Evolutionary conservation across 2,113 vertebrate species (phyloP).

Genomic region (Hippocampus barbouri): DNA sequence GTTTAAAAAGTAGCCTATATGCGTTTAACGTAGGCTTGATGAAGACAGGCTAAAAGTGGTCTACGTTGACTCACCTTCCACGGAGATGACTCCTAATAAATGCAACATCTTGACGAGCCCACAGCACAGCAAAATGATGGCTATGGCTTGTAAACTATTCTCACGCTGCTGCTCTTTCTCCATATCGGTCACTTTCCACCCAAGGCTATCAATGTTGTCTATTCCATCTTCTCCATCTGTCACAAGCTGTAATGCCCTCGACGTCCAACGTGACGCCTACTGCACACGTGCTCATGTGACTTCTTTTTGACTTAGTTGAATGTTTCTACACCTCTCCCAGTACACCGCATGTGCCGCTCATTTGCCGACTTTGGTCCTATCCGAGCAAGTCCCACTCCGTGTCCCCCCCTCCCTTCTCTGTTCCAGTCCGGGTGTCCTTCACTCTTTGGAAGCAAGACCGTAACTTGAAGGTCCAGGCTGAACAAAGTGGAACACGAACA

Average conservation of each 20-base stretch:
- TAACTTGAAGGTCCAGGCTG: conserved; percentile 22
- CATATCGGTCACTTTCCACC: conserved; percentile 28
- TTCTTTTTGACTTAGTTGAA: not conserved
- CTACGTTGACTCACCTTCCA: conserved; percentile 80
- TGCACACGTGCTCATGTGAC: too few relatives aligned
- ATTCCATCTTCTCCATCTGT: not conserved
- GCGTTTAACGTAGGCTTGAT: not conserved
- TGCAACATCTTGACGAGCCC: conserved; percentile 87
- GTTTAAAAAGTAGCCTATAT: not conserved
- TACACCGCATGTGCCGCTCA: conserved; percentile 33
- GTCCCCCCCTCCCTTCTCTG: not conserved
- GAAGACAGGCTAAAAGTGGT: not conserved
- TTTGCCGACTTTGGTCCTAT: conserved; percentile 43
- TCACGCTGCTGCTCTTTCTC: conserved; percentile 74
- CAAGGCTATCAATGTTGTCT: not conserved
- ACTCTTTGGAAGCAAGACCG: conserved; percentile 26
- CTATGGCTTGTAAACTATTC: conserved; percentile 80
- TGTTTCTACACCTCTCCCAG: conserved; percentile 3
- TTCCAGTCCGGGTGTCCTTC: conserved; percentile 48
- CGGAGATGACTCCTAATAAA: conserved; percentile 83
- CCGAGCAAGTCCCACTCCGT: conserved; percentile 6
- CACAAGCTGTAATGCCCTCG: not conserved
- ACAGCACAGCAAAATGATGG: conserved; percentile 82
- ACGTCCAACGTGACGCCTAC: not conserved
- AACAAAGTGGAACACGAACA: conserved; percentile 27